phyloP scores from a whole-genome alignment of 2,113 vertebrate species.

The Macquaria australasica region DNA sequence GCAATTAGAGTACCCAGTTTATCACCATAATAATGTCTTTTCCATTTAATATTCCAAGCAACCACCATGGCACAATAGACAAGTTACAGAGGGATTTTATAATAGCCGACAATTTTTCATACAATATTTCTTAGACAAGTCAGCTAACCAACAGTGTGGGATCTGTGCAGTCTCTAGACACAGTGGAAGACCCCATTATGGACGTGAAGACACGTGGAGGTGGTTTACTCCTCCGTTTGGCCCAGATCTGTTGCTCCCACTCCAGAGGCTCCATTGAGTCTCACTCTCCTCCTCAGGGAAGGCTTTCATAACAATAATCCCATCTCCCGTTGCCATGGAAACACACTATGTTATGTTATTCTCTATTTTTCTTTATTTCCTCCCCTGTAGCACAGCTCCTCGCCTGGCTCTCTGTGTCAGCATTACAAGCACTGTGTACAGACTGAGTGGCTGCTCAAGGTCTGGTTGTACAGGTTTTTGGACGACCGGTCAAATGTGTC shows the following conservation, averaged over 20 bases:
- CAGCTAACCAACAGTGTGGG: constrained; percentile 15
- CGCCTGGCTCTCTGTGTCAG: constrained; percentile 20
- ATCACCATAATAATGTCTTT: constrained; percentile 3
- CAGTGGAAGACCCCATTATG: constrained; percentile 52
- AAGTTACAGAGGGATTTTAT: not conserved
- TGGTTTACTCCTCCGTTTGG: constrained; percentile 69
- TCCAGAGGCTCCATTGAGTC: constrained; percentile 62
- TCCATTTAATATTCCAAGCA: constrained; percentile 12
- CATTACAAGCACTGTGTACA: constrained; percentile 34
- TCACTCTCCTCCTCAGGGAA: constrained; percentile 65
- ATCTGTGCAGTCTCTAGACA: constrained; percentile 32
- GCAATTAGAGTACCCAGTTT: not conserved
- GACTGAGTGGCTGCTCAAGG: constrained; percentile 30
- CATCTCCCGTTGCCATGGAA: constrained; percentile 60
- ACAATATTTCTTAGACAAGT: not conserved
- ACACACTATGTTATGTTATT: constrained; percentile 54
- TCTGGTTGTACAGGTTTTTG: constrained; percentile 46
- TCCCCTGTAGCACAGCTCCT: constrained; percentile 21
- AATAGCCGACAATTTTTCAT: not conserved
- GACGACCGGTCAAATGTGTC: constrained; percentile 51
- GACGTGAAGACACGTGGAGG: constrained; percentile 57
- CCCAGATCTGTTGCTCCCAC: constrained; percentile 75
- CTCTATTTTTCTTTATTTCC: constrained; percentile 39
- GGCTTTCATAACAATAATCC: constrained; percentile 72
- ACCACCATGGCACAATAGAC: not conserved